phyloP scores from a whole-genome alignment of 1,140 invertebrate species.

The Anthonomus grandis region DNA sequence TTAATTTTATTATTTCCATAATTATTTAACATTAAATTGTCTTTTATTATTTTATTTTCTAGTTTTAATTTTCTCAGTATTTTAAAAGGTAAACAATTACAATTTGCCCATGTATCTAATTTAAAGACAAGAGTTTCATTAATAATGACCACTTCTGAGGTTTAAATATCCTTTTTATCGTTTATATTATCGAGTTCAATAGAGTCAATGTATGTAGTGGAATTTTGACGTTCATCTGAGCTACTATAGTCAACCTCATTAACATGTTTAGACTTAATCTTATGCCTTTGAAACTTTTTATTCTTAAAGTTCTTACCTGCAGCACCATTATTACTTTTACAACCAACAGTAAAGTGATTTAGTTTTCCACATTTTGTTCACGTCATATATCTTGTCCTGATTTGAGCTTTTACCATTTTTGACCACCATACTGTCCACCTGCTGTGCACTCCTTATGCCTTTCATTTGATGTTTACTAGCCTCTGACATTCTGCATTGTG shows the following conservation, averaged over 20 bases:
- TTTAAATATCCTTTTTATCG: too few relatives aligned
- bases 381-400: neutral
- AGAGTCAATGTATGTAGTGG: too few relatives aligned
- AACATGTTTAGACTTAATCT: too few relatives aligned
- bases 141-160: too few relatives aligned
- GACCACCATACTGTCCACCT: neutral
- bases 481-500: neutral
- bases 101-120: conserved; percentile 15
- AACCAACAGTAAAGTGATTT: too few relatives aligned
- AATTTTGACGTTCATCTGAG: too few relatives aligned
- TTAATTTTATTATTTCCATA: conserved; percentile 21
- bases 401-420: neutral
- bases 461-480: neutral
- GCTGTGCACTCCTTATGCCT: neutral
- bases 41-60: neutral
- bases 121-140: too few relatives aligned
- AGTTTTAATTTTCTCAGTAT: conserved; percentile 2
- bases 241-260: too few relatives aligned
- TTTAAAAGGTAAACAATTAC: conserved; percentile 18
- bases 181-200: too few relatives aligned
- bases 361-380: neutral
- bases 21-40: neutral
- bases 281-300: too few relatives aligned
- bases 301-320: too few relatives aligned
- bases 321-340: too few relatives aligned